phyloP scores from a whole-genome alignment of 2,797 vertebrate species.

The Cephalopachus bancanus region DNA sequence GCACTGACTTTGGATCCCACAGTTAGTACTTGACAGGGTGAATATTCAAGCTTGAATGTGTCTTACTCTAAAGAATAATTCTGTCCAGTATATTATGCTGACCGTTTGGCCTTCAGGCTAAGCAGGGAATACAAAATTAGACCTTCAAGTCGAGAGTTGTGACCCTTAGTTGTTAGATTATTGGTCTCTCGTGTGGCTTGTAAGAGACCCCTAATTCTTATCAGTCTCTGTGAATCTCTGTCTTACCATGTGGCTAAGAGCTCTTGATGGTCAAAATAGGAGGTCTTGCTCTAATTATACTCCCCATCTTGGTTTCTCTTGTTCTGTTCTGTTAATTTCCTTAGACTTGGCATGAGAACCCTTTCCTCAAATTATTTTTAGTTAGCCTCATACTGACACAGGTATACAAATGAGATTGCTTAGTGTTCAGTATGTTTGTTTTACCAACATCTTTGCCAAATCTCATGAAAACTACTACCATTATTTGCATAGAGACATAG shows the following conservation, averaged over 20 bases:
- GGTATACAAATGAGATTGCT: background rate
- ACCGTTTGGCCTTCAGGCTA: background rate
- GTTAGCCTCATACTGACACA: background rate
- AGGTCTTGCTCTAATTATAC: background rate
- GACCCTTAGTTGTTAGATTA: background rate
- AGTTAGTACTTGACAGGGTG: background rate
- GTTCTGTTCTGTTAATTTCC: background rate
- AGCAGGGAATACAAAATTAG: background rate
- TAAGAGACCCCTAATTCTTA: background rate
- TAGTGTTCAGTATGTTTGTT: background rate
- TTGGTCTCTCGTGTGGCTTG: background rate
- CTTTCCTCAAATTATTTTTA: background rate
- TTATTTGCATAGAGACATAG: background rate
- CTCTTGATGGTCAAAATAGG: background rate
- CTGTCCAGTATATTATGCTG: background rate
- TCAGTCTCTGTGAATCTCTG: background rate
- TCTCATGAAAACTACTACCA: background rate
- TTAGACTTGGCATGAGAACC: background rate
- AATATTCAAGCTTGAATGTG: background rate
- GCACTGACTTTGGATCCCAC: background rate
- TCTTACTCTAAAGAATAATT: background rate
- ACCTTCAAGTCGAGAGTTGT: background rate
- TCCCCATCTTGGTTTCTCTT: background rate
- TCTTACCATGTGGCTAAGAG: background rate
- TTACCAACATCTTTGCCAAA: background rate